Evolutionary conservation across 2,797 vertebrate species (phyloP), one percentile per base, ranked within the genome.

Genomic region (Syngnathus rostellatus): DNA sequence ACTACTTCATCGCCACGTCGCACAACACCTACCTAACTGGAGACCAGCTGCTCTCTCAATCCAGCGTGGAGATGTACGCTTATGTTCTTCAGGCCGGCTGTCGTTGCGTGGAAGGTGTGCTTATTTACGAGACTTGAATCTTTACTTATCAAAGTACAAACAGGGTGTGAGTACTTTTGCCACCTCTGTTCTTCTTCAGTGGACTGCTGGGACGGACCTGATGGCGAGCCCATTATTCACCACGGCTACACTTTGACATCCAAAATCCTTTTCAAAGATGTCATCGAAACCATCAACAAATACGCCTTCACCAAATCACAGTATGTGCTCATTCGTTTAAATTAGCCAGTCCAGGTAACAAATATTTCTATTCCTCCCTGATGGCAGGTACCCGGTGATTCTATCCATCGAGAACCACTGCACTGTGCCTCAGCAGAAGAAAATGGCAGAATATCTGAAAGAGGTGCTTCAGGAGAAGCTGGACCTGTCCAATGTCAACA

Each of bases 11-110:
- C 64, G 87, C 95, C 77, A 97, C 97, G 0, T 99, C 97, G 43
- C 97, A 99, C 86, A 99, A 99, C 89, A 99, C 97, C 76, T 92
- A 92, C 83, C 89, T 99, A 87, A 96, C 93, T 0, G 97, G 96
- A 71, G 97, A 98, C 84, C 97, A 98, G 91, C 93, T 99, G 83
- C 92, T 97, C 19, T 98, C 96, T 1, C 94, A 98, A 85, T 98
- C 96, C 53, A 94, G 96, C 4, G 90, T 94, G 78, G 97, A 99
- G 87, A 97, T 97, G 41, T 99, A 98, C 0, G 94, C 94, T 14
- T 96, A 96, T 67, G 98, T 95, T 70, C 89, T 98, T 65, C 93
- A 97, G 79, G 93, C 97, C 74, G 97, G 96, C 66, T 99, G 97
- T 69, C 95, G 96, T 78, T 99, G 97, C 68, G 96, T 99, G 25